phyloP scores from a whole-genome alignment of 2,113 vertebrate species.

The Limanda limanda region DNA sequence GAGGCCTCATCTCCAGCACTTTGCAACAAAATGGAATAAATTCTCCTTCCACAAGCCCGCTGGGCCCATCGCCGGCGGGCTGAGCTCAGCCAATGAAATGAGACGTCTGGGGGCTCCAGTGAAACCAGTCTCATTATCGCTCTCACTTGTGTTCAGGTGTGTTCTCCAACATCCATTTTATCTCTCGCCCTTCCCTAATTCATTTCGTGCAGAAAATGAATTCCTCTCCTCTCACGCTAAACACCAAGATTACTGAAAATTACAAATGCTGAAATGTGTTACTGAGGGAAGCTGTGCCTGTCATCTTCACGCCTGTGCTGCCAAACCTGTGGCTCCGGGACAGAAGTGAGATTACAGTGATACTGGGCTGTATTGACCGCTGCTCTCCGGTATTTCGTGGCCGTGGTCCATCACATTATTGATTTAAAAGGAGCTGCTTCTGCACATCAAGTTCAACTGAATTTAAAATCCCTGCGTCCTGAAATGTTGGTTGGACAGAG shows the following conservation, averaged over 20 bases:
- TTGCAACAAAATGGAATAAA: constrained; percentile 67
- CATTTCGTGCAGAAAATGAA: constrained; percentile 73
- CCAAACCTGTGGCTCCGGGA: constrained; percentile 38
- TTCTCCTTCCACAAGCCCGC: constrained; percentile 47
- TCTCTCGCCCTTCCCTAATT: constrained; percentile 56
- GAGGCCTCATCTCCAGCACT: constrained; percentile 65
- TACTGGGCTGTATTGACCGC: constrained; percentile 25
- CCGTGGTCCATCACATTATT: constrained; percentile 38
- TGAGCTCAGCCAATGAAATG: constrained; percentile 63
- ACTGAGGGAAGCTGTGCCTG: constrained; percentile 42
- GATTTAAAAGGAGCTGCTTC: constrained; percentile 36
- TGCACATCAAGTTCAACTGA: constrained; percentile 2
- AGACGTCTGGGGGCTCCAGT: constrained; percentile 31
- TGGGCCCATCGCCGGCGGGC: constrained; percentile 10
- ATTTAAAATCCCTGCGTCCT: neutral
- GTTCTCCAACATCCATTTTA: constrained; percentile 70
- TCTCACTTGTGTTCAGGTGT: constrained; percentile 66
- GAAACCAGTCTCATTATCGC: constrained; percentile 63
- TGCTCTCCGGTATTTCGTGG: constrained; percentile 30
- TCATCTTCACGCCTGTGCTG: constrained; percentile 50
- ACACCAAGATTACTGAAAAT: constrained; percentile 72
- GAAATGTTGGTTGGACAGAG: neutral
- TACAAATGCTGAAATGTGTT: constrained; percentile 71
- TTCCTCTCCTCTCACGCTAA: constrained; percentile 60
- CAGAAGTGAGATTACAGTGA: constrained; percentile 31